Conservation (phyloP, 2,888 invertebrate species). For the Cerceris ruficornis region DNA sequence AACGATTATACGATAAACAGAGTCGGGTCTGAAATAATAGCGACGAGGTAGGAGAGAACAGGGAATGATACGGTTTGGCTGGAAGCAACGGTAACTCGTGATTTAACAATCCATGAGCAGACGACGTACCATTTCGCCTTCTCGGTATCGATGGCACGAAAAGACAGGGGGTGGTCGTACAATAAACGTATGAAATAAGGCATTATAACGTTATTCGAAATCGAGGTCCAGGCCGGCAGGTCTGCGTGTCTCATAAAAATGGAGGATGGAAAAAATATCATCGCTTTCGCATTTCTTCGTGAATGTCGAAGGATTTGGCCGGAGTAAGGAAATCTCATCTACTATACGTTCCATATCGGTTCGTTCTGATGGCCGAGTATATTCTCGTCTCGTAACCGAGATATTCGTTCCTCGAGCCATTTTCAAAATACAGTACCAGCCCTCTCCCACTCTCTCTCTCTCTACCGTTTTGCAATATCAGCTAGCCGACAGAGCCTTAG, state of each 20-base stretch:
- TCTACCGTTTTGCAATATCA: constrained; percentile 19
- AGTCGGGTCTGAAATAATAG: too few relatives aligned
- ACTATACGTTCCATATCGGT: constrained; percentile 54
- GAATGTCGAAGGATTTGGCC: constrained; percentile 51
- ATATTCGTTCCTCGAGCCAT: constrained; percentile 40
- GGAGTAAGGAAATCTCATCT: constrained; percentile 61
- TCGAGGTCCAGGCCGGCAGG: constrained; percentile 31
- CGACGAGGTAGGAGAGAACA: background rate
- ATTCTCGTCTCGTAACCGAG: constrained; percentile 60
- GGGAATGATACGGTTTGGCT: background rate
- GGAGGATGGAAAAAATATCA: constrained; percentile 49
- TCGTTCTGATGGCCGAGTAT: constrained; percentile 56
- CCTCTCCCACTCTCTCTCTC: background rate
- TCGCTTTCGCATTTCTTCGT: constrained; percentile 40
- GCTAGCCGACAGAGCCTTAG: background rate
- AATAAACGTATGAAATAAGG: constrained; percentile 15
- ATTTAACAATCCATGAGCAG: too few relatives aligned
- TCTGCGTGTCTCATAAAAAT: constrained; percentile 40
- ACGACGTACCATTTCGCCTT: background rate
- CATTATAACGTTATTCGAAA: constrained; percentile 32
- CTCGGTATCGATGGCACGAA: constrained; percentile 31
- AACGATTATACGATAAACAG: background rate
- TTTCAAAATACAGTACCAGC: constrained; percentile 47
- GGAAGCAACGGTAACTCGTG: too few relatives aligned
- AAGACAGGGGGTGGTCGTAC: background rate